Evolutionary conservation across 2,797 vertebrate genomes (phyloP).

Genomic region (Gymnoscopelus braueri): DNA sequence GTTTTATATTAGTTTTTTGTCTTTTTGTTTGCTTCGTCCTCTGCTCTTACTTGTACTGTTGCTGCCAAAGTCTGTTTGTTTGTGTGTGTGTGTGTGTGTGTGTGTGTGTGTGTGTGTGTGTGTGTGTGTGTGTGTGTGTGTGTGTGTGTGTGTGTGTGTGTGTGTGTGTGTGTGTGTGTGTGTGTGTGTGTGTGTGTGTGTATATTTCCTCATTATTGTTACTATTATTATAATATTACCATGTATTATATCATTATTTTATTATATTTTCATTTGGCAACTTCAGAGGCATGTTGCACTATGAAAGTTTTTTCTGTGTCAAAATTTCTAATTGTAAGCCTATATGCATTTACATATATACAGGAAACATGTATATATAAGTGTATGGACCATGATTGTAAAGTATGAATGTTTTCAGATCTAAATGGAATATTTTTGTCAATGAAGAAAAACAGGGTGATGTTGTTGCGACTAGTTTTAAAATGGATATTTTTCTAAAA

Average conservation of each 20-base stretch:
- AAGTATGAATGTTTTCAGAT: constrained; percentile 84
- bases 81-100: constrained; percentile 43
- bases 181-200: constrained; percentile 31
- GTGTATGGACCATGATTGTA: constrained; percentile 84
- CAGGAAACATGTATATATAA: constrained; percentile 73
- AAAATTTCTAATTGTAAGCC: constrained; percentile 67
- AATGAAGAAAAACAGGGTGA: constrained; percentile 77
- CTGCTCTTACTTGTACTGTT: constrained; percentile 79
- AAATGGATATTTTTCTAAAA: constrained; percentile 85
- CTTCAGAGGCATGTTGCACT: constrained; percentile 84
- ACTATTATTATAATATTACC: constrained; percentile 64
- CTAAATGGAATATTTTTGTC: constrained; percentile 84
- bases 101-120: constrained; percentile 31
- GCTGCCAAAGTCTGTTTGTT: constrained; percentile 64
- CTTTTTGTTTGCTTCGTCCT: constrained; percentile 72
- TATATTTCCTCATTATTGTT: constrained; percentile 74
- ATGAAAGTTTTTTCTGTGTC: constrained; percentile 72
- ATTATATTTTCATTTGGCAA: constrained; percentile 83
- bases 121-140: constrained; percentile 31
- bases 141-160: constrained; percentile 31
- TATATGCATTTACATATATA: constrained; percentile 81
- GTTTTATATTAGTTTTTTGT: constrained; percentile 63
- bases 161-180: constrained; percentile 11
- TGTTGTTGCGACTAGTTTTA: constrained; percentile 76
- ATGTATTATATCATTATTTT: constrained; percentile 76